Evolutionary conservation across 2,113 vertebrate species (phyloP).

Genomic region (Oriolus oriolus): DNA sequence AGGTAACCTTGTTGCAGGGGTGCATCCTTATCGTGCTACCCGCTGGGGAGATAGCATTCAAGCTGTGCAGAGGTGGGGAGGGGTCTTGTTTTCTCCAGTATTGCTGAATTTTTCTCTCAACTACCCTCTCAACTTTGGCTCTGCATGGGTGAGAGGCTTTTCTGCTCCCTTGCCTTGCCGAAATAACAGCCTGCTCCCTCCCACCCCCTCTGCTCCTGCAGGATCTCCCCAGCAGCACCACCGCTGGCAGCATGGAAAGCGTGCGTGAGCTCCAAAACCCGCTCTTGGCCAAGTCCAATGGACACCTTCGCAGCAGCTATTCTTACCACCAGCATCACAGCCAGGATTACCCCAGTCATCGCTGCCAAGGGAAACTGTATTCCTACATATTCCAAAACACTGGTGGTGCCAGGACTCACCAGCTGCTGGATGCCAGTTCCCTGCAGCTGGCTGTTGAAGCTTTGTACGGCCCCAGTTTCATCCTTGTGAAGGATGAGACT

Average conservation of each 20-base stretch:
- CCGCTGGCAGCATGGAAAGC: slow-evolving; percentile 80
- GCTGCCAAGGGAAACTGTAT: slow-evolving; percentile 82
- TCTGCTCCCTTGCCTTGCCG: not conserved
- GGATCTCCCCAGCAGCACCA: not conserved
- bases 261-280: slow-evolving; percentile 92
- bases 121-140: not conserved
- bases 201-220: not conserved
- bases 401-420: slow-evolving; percentile 74
- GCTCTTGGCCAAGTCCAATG: slow-evolving; percentile 82
- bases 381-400: slow-evolving; percentile 82
- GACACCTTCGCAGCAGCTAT: slow-evolving; percentile 78
- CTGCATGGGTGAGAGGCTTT: not conserved
- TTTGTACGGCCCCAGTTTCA: slow-evolving; percentile 85
- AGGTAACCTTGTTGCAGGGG: slow-evolving; percentile 9
- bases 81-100: not conserved
- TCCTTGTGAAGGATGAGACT: slow-evolving; percentile 84
- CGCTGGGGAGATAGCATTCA: slow-evolving; percentile 4
- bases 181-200: not conserved
- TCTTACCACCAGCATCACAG: slow-evolving; percentile 74
- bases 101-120: not conserved
- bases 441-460: slow-evolving; percentile 89
- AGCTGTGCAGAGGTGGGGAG: not conserved
- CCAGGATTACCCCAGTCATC: slow-evolving; percentile 74
- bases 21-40: slow-evolving; percentile 2
- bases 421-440: slow-evolving; percentile 88